These are phyloP conservation scores for Clupea harengus DNA, from an alignment of 2,113 vertebrate genomes.

Conservation along the genomic window DNA sequence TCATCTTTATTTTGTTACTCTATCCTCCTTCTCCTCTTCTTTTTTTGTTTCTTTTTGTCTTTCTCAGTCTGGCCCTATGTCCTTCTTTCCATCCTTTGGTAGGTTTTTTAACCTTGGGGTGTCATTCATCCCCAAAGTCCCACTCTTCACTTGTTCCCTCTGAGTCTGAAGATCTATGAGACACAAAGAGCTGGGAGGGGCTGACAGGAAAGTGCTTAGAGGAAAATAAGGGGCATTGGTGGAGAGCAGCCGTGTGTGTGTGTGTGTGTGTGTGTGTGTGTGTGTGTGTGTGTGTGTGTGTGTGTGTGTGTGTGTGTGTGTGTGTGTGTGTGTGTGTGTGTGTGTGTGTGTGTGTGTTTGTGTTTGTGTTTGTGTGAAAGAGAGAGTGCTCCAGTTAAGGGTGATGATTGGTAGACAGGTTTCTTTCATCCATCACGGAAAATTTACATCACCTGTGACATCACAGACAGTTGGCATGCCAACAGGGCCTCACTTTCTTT, in stretches of 20 bases:
- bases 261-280: constrained; percentile 13
- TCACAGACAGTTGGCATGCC: neutral
- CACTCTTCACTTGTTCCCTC: neutral
- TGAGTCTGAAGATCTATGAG: neutral
- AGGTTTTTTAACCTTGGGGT: neutral
- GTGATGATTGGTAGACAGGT: neutral
- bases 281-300: constrained; percentile 9
- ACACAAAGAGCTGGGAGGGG: neutral
- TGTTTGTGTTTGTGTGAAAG: neutral
- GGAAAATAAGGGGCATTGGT: neutral
- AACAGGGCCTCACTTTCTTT: constrained; percentile 1
- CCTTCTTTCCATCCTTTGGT: neutral
- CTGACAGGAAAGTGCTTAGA: neutral
- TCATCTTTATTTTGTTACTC: too few relatives aligned
- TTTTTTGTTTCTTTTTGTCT: neutral
- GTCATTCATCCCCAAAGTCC: neutral
- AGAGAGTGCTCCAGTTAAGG: neutral
- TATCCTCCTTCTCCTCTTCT: neutral
- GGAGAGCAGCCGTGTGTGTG: neutral
- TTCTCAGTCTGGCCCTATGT: neutral
- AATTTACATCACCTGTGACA: constrained; percentile 14
- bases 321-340: neutral
- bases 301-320: neutral
- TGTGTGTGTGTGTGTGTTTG: neutral
- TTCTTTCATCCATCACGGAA: neutral